A percentile compares a stretch with the other conserved stretches of the same genome.
Evolutionary conservation across 2,113 vertebrate species (phyloP).

Genomic region (Anhinga rufa): DNA sequence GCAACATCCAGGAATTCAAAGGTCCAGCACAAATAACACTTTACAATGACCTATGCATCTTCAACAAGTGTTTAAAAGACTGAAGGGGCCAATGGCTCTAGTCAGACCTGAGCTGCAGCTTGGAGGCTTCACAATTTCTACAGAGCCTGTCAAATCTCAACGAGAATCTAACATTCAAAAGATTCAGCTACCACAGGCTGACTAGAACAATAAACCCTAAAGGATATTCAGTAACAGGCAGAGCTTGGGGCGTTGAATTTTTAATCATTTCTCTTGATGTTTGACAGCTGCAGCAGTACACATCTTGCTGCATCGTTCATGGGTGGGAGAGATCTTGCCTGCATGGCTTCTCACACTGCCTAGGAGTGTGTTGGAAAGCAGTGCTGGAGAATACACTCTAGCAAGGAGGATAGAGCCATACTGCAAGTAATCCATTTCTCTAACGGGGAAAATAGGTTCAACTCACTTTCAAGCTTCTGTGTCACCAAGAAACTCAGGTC

Average conservation of each 20-base stretch:
- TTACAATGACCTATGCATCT: not conserved
- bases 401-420: not conserved
- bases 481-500: not conserved
- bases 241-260: not conserved
- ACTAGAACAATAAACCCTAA: not conserved
- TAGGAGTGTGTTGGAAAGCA: fast-evolving
- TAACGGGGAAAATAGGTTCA: not conserved
- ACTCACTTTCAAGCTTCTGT: not conserved
- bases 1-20: not conserved
- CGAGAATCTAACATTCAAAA: not conserved
- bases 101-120: not conserved
- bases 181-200: not conserved
- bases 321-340: not conserved
- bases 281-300: not conserved
- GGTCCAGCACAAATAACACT: not conserved
- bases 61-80: not conserved
- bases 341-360: not conserved
- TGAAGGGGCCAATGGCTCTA: not conserved
- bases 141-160: not conserved
- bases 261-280: not conserved
- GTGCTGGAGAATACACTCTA: not conserved
- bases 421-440: not conserved
- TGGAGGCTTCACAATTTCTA: not conserved
- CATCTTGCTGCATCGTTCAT: not conserved
- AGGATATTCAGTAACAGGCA: not conserved